Evolutionary conservation across 2,113 vertebrate genomes (phyloP), one percentile per base, ranked within the genome.

Genomic region (Seriola aureovittata): DNA sequence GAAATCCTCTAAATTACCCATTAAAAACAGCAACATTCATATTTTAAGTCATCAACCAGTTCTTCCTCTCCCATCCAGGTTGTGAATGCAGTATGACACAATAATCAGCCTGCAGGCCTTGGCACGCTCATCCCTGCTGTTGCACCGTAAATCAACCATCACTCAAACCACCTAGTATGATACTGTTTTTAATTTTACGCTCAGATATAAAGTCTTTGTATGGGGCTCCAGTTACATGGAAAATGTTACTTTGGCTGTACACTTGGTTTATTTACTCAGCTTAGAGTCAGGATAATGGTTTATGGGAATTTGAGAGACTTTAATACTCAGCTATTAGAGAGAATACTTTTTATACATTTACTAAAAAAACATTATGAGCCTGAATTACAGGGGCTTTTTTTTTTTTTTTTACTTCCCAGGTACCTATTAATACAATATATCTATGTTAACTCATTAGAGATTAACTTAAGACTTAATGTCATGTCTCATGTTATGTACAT

Each of bases 101-200:
- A 75, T 50, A 5, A 29, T 40, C 52, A 58, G 75, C 72, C 80
- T 68, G 67, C 63, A 73, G 77, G 85, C 78, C 78, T 84, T 72
- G 67, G 60, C 82, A 78, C 13, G 54, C 64, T 75, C 44, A 13
- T 66, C 68, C 21, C 59, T 44, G 60, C 68, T 58, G 80, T 58
- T 25, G 73, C 73, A 25, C 74, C 54, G 78, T 46, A 81, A 83
- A 85, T 81, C 84, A 90, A 85, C 73, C 76, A 81, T 66, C 86
- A 77, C 73, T 68, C 68, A 70, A 71, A 71, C 66, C 68, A 78
- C 58, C 74, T 73, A 11, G 36, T 23, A 54, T 52, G 21, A 84
- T 70, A 59, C 74, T 78, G 84, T 66, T 86, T 85, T 78, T 54
- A 65, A 86, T 81, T 71, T 74, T 23, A 73, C 2, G 17, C 58